These are phyloP conservation scores for Drosophila baimaii DNA, from an alignment of 1,140 invertebrate species.

Conservation along the genomic window DNA sequence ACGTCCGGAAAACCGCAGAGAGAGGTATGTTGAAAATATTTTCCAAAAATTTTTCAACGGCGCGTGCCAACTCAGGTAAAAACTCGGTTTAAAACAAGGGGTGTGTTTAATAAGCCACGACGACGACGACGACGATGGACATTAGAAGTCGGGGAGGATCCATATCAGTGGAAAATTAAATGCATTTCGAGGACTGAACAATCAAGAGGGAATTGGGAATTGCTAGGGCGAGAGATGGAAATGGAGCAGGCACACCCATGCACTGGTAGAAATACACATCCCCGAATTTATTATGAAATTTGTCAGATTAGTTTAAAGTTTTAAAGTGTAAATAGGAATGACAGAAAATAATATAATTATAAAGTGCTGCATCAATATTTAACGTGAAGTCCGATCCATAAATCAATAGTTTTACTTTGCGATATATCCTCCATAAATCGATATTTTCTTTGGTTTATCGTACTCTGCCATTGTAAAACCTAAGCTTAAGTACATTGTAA, in stretches of 20 bases:
- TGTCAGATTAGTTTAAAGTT: too few species aligned
- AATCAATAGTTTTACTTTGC: too few species aligned
- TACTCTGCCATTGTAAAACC: too few species aligned
- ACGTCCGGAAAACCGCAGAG: constrained; percentile 71
- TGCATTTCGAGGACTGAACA: constrained; percentile 40
- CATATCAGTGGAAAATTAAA: constrained; percentile 62
- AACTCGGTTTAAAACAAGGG: background rate
- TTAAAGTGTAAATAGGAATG: too few species aligned
- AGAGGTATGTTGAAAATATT: constrained; percentile 55
- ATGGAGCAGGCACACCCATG: constrained; percentile 33
- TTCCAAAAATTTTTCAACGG: constrained; percentile 29
- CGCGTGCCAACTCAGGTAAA: constrained; percentile 52
- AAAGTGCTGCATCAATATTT: too few species aligned
- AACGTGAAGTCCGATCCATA: too few species aligned
- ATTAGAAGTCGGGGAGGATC: constrained; percentile 58
- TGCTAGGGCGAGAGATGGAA: background rate
- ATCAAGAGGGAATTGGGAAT: constrained; percentile 15
- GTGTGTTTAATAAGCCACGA: constrained; percentile 76
- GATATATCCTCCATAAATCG: too few species aligned
- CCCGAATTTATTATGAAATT: too few species aligned
- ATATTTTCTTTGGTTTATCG: too few species aligned
- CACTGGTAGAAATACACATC: background rate
- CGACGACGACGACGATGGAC: constrained; percentile 11
- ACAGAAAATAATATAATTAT: too few species aligned
- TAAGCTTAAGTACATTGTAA: too few species aligned